Conservation (phyloP, 2,888 invertebrate genomes). For the Phyllotreta striolata region DNA sequence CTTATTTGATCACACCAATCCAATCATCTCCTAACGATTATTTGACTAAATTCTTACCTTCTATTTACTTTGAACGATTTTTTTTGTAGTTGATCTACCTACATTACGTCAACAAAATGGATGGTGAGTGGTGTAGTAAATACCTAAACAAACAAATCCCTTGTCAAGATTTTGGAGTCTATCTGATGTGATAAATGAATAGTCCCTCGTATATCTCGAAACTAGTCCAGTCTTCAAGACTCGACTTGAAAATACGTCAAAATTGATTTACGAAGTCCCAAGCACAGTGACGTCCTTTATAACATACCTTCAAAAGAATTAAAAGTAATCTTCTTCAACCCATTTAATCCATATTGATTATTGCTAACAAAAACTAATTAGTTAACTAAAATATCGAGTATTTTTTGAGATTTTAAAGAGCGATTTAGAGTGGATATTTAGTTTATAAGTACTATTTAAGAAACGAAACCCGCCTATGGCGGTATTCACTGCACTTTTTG, state of each 20-base stretch:
- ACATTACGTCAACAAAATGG: too few species aligned
- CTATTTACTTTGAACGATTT: too few species aligned
- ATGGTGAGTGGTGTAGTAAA: constrained; percentile 2
- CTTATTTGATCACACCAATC: constrained; percentile 1
- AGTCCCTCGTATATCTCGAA: constrained; percentile 8
- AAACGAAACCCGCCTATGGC: too few species aligned
- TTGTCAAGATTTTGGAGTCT: constrained; percentile 2
- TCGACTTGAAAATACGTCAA: constrained; percentile 9
- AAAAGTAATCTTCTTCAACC: background rate
- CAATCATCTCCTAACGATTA: too few species aligned
- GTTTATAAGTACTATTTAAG: too few species aligned
- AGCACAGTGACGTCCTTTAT: background rate
- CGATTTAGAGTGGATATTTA: too few species aligned
- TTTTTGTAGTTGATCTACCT: too few species aligned
- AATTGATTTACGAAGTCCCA: constrained; percentile 4
- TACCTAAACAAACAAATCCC: constrained; percentile 13
- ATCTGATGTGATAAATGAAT: constrained; percentile 9
- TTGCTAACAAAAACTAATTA: too few species aligned
- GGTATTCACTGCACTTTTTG: background rate
- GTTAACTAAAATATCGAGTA: too few species aligned
- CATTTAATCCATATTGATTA: constrained; percentile 9
- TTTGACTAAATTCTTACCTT: too few species aligned
- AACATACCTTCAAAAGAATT: background rate
- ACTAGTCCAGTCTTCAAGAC: constrained; percentile 9
- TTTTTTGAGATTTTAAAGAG: too few species aligned